A percentile compares a stretch with the other conserved stretches of the same genome.
Evolutionary conservation across 2,113 vertebrate species (phyloP).

Genomic region (Calypte anna): DNA sequence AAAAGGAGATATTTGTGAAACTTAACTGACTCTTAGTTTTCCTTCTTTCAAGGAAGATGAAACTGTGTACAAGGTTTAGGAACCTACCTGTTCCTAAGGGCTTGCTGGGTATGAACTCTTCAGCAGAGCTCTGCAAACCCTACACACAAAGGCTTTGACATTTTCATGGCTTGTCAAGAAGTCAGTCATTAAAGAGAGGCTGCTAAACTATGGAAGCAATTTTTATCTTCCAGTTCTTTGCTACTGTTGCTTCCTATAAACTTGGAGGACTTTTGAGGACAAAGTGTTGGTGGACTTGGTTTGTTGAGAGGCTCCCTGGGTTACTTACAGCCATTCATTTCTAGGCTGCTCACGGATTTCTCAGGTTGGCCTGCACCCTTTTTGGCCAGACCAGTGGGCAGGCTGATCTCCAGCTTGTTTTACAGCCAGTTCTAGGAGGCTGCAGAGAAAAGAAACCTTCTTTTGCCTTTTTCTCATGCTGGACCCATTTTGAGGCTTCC

Average conservation of each 20-base stretch:
- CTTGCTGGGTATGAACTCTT: not conserved
- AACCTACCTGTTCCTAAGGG: not conserved
- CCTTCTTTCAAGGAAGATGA: not conserved
- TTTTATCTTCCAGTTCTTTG: slow-evolving; percentile 26
- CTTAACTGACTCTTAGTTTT: not conserved
- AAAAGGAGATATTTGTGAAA: not conserved
- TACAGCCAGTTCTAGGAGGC: not conserved
- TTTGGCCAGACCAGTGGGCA: not conserved
- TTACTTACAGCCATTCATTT: not conserved
- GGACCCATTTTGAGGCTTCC: not conserved
- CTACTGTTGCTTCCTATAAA: not conserved
- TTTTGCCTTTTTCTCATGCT: not conserved
- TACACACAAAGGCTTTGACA: not conserved
- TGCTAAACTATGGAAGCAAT: slow-evolving; percentile 29
- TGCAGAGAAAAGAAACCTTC: slow-evolving; percentile 2
- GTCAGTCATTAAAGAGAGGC: not conserved
- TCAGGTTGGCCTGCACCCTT: not conserved
- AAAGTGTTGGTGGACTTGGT: not conserved
- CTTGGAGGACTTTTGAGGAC: not conserved
- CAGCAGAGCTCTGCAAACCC: not conserved
- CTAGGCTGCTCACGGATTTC: not conserved
- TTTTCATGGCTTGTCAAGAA: not conserved
- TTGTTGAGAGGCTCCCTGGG: not conserved
- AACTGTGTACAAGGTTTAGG: not conserved
- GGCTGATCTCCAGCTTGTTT: slow-evolving; percentile 1